Percentiles rank a stretch among this genome's conserved stretches.
phyloP scores from a whole-genome alignment of 2,113 vertebrate genomes.

The Leucopsar rothschildi region DNA sequence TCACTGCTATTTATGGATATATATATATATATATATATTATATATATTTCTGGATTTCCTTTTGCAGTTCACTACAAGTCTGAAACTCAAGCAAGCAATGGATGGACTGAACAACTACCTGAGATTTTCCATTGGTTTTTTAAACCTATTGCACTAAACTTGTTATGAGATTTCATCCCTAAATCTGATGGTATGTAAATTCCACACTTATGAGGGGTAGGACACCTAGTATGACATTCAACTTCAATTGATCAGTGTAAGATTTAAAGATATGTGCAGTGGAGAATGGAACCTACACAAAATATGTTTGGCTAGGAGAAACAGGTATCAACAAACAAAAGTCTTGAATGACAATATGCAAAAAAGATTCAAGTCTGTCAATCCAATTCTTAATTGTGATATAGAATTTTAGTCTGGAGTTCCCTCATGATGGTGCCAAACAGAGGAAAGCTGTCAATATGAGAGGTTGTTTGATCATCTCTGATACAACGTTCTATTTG shows the following conservation, averaged over 20 bases:
- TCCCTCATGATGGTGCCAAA: neutral
- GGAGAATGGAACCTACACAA: neutral
- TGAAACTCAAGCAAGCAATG: neutral
- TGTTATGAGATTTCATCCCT: neutral
- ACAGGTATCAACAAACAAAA: neutral
- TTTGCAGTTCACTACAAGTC: neutral
- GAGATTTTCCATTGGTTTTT: neutral
- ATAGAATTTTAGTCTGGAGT: neutral
- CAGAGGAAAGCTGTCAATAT: neutral
- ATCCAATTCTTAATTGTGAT: neutral
- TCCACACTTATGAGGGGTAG: neutral
- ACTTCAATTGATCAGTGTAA: neutral
- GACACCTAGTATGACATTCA: neutral
- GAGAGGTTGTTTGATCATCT: neutral
- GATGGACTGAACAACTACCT: neutral
- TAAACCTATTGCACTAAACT: neutral
- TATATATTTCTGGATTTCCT: neutral
- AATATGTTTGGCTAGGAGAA: neutral
- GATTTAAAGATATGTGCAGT: neutral
- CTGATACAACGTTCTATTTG: neutral
- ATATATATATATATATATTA: no score
- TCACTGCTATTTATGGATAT: neutral
- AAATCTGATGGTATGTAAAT: neutral
- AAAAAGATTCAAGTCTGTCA: neutral
- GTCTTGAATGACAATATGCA: neutral